Conservation (phyloP, 1,140 invertebrate species). For the Meloidogyne exigua region DNA sequence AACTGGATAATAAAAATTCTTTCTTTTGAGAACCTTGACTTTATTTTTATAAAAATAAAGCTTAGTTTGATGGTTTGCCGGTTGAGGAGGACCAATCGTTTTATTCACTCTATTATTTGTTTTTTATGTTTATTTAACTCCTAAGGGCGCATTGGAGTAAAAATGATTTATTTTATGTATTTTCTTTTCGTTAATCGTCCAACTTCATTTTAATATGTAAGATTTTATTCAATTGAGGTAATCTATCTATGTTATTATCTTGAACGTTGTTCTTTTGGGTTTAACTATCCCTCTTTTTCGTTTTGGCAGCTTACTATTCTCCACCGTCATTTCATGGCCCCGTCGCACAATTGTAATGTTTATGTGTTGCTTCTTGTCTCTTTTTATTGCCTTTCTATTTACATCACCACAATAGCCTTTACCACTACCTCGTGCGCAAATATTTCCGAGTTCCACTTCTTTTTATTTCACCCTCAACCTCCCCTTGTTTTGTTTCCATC, state of each 20-base stretch:
- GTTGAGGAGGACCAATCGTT: no score
- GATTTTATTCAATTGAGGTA: no score
- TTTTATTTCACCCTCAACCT: conserved; percentile 1
- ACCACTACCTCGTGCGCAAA: background rate
- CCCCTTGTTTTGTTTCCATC: background rate
- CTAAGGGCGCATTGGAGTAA: no score
- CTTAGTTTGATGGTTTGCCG: no score
- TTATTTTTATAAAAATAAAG: no score
- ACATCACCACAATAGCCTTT: background rate
- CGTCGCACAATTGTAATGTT: background rate
- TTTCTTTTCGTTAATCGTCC: no score
- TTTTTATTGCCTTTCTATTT: background rate
- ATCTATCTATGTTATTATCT: no score
- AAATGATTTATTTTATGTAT: no score
- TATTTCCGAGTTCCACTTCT: conserved; percentile 1
- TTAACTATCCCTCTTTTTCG: background rate
- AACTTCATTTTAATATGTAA: no score
- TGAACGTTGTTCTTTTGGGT: background rate
- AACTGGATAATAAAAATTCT: background rate
- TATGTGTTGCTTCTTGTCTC: background rate
- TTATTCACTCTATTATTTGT: no score
- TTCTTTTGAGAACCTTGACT: background rate
- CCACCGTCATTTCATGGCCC: background rate
- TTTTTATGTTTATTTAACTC: no score
- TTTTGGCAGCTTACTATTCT: background rate